Evolutionary conservation across 2,797 vertebrate species (phyloP).

Genomic region (Cirrhinus molitorella): DNA sequence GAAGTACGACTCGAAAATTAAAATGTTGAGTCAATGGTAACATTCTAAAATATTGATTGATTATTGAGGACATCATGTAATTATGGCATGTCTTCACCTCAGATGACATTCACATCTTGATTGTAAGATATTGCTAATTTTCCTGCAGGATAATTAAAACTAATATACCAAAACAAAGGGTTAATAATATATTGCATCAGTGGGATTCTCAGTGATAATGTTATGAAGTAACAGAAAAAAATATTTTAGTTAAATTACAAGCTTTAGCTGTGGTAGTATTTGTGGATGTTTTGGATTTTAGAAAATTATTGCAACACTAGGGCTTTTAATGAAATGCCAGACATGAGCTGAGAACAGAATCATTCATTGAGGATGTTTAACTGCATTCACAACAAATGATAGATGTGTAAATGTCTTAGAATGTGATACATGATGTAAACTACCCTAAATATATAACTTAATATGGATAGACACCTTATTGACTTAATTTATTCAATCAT

Average conservation of each 20-base stretch:
- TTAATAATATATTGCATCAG: neutral
- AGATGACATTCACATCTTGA: neutral
- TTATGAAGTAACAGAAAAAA: neutral
- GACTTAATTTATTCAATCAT: neutral
- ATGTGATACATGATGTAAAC: neutral
- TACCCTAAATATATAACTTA: neutral
- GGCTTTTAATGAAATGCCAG: constrained; percentile 13
- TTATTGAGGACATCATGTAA: neutral
- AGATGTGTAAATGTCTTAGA: neutral
- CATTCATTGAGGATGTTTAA: neutral
- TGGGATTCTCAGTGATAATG: neutral
- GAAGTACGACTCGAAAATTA: neutral
- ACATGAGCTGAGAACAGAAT: neutral
- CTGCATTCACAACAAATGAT: neutral
- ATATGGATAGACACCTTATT: neutral
- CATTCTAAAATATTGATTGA: neutral
- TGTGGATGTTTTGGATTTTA: constrained; percentile 16
- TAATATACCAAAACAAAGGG: neutral
- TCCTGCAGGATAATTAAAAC: neutral
- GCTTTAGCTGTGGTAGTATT: constrained; percentile 15
- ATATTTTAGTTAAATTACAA: neutral
- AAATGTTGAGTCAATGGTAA: neutral
- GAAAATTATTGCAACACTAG: constrained; percentile 6
- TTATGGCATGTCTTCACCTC: neutral
- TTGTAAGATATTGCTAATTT: neutral